phyloP scores from a whole-genome alignment of 2,888 invertebrate species.

The Branchinecta sandiegonensis region DNA sequence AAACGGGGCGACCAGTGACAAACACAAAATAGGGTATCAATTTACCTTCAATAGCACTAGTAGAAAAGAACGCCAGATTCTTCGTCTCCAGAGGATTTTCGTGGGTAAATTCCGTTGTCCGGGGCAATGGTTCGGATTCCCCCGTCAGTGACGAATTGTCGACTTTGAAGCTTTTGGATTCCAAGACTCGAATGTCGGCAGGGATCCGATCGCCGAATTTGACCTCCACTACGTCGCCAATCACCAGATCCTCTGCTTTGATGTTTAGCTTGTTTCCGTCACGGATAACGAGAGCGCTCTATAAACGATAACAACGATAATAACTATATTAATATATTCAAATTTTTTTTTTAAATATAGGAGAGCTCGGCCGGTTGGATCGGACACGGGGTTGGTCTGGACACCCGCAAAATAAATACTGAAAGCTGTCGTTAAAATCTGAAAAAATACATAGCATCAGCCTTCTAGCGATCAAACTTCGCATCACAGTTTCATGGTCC shows the following conservation, averaged over 20 bases:
- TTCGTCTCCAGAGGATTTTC: constrained; percentile 38
- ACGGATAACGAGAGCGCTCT: constrained; percentile 84
- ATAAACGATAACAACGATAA: constrained; percentile 25
- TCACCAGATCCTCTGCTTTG: constrained; percentile 82
- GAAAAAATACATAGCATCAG: no score
- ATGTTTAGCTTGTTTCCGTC: constrained; percentile 85
- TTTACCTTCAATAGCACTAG: constrained; percentile 44
- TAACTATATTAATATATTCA: no score
- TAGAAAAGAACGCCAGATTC: constrained; percentile 40
- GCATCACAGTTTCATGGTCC: no score
- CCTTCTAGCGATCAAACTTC: no score
- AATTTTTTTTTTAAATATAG: no score
- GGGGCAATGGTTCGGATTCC: constrained; percentile 48
- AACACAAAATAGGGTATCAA: no score
- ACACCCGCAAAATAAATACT: no score
- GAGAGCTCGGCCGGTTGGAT: no score
- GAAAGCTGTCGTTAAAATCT: no score
- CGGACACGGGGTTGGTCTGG: no score
- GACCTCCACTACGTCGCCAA: constrained; percentile 48
- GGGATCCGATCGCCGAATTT: constrained; percentile 46
- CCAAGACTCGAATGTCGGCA: constrained; percentile 43
- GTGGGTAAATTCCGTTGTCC: constrained; percentile 36
- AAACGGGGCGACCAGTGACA: no score
- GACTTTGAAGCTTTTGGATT: constrained; percentile 42
- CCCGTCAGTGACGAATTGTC: constrained; percentile 55